Conservation (phyloP, 2,888 invertebrate species). For the Dyspetes luteomarginatus region DNA sequence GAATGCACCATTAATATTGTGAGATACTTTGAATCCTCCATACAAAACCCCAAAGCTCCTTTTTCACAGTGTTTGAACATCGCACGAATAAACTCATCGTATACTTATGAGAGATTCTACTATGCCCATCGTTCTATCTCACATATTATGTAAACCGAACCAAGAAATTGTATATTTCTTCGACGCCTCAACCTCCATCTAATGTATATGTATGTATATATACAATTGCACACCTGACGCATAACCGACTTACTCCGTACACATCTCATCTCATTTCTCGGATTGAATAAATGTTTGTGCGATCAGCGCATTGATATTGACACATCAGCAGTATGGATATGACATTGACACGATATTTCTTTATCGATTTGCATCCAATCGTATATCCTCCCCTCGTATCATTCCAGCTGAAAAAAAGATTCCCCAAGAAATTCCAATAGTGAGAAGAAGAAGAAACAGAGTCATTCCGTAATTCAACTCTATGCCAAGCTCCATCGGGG, state of each 20-base stretch:
- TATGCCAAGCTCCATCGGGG: slow-evolving; percentile 73
- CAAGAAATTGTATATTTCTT: slow-evolving; percentile 57
- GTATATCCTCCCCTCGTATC: neutral
- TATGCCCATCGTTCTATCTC: neutral
- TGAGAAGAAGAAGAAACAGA: slow-evolving; percentile 44
- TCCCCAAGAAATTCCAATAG: slow-evolving; percentile 5
- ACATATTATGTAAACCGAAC: neutral
- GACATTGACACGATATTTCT: neutral
- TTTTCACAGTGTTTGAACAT: too few relatives aligned
- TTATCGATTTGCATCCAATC: slow-evolving; percentile 34
- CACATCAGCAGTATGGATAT: slow-evolving; percentile 23
- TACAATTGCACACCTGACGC: slow-evolving; percentile 16
- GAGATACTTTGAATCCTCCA: too few relatives aligned
- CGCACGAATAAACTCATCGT: neutral
- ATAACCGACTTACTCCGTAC: slow-evolving; percentile 22
- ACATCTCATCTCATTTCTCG: slow-evolving; percentile 22
- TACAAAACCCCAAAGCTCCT: too few relatives aligned
- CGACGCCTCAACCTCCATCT: slow-evolving; percentile 18
- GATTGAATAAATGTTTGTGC: slow-evolving; percentile 51
- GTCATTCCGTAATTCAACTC: slow-evolving; percentile 71
- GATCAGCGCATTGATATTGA: slow-evolving; percentile 41
- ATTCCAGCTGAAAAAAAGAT: slow-evolving; percentile 30
- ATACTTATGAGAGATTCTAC: neutral
- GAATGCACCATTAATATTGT: too few relatives aligned
- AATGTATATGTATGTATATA: slow-evolving; percentile 17